Base-by-base conservation (phyloP, 2,113 vertebrate species). In the Syrmaticus mikado region DNA sequence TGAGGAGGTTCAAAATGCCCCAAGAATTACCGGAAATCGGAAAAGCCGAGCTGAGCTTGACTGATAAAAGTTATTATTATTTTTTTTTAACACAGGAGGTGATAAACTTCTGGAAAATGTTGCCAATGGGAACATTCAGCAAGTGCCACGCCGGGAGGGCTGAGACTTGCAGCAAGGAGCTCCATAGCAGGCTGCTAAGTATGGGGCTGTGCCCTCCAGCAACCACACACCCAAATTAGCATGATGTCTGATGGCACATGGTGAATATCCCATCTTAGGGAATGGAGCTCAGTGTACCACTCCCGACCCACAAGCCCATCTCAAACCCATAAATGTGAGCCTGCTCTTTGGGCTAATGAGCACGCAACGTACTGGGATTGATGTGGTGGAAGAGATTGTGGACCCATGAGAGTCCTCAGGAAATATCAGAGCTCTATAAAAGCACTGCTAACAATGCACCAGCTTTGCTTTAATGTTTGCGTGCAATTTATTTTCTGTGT, bases 341-440 rank as follows among this genome's bases (percentile, higher is more conserved):
- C 36, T 48, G 27, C 86, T 89, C 58, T 84, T 87, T 0, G 6
- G 61, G 88, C 83, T 84, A 93, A 95, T 89, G 86, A 76, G 77
- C 77, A 61, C 4, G 1, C 48, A 88, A 72, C 62, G 30, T 72
- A 20, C 57, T 87, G 52, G 77, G 58, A 84, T 53, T 90, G 61
- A 75, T 91, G 62, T 50, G 64, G 58, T 82, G 70, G 66, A 87
- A 90, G 84, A 89, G 81, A 73, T 10, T 90, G 70, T 15, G 57
- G 77, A 72, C 89, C 89, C 68, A 90, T 48, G 73, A 90, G 74
- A 93, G 66, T 70, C 68, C 86, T 94, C 86, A 93, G 66, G 70
- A 96, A 93, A 73, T 79, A 89, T 71, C 73, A 90, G 78, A 41
- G 64, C 77, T 87, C 70, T 93, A 85, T 90, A 89, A 77, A 92